A percentile compares a stretch with the other conserved stretches of the same genome.
Conservation (phyloP, 2,797 vertebrate genomes). For the Melanotaenia pygmaea region DNA sequence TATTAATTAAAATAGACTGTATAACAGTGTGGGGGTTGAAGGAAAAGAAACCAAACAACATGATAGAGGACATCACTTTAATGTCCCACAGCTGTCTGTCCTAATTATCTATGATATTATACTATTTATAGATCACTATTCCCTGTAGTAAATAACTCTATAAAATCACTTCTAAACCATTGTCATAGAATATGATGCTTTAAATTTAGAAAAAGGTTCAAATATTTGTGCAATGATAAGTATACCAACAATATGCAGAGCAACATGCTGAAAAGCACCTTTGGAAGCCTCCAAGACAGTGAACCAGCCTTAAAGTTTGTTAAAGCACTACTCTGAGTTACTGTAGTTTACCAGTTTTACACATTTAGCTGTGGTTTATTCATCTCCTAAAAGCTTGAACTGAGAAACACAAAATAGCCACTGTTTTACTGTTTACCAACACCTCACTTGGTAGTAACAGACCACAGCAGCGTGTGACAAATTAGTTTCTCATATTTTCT, state of each 20-base stretch:
- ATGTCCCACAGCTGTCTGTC: background rate
- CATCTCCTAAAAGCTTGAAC: constrained; percentile 18
- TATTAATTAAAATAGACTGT: background rate
- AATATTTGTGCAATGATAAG: background rate
- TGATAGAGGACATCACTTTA: background rate
- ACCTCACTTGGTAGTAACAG: constrained; percentile 22
- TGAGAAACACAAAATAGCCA: constrained; percentile 11
- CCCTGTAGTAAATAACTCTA: background rate
- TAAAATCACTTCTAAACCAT: background rate
- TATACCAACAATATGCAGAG: background rate
- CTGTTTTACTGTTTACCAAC: constrained; percentile 29
- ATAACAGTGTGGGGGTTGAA: background rate
- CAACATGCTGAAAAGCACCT: background rate
- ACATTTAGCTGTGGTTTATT: background rate
- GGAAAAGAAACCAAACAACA: background rate
- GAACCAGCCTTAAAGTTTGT: background rate
- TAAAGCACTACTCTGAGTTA: constrained; percentile 2
- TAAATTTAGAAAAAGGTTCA: background rate
- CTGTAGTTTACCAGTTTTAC: constrained; percentile 6
- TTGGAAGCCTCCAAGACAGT: background rate
- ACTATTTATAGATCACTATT: background rate
- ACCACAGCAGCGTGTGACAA: constrained; percentile 24
- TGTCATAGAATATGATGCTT: background rate
- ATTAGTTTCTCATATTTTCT: constrained; percentile 42
- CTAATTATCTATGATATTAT: background rate